Conservation (phyloP, 2,888 invertebrate species). For the Dione juno region DNA sequence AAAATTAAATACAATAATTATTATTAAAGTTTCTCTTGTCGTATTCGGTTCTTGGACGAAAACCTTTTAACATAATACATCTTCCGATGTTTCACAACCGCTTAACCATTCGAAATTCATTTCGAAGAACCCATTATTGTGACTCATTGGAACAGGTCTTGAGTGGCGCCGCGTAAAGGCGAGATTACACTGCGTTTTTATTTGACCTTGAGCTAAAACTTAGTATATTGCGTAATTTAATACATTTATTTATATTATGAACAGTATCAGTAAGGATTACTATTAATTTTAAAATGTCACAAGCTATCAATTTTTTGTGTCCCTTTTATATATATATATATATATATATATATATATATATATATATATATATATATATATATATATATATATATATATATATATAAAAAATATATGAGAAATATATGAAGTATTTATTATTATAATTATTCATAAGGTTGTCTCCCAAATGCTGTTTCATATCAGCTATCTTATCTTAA, state of each 20-base stretch:
- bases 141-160: conserved; percentile 74
- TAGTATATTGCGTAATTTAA: conserved; percentile 17
- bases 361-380: no score
- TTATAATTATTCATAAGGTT: background rate
- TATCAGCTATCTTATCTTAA: background rate
- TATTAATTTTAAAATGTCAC: conserved; percentile 4
- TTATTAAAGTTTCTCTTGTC: background rate
- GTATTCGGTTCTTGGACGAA: conserved; percentile 24
- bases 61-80: conserved; percentile 40
- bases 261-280: background rate
- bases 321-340: no score
- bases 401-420: no score
- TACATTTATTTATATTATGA: background rate
- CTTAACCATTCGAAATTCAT: conserved; percentile 59
- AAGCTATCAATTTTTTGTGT: background rate
- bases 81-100: conserved; percentile 64
- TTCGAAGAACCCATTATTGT: conserved; percentile 69
- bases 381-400: no score
- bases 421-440: no score
- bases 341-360: no score
- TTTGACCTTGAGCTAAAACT: conserved; percentile 30
- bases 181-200: conserved; percentile 36
- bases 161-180: conserved; percentile 50
- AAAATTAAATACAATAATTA: background rate
- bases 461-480: background rate